These are phyloP conservation scores for Eilema caniola DNA, from an alignment of 2,888 invertebrate genomes.

Conservation along the genomic window DNA sequence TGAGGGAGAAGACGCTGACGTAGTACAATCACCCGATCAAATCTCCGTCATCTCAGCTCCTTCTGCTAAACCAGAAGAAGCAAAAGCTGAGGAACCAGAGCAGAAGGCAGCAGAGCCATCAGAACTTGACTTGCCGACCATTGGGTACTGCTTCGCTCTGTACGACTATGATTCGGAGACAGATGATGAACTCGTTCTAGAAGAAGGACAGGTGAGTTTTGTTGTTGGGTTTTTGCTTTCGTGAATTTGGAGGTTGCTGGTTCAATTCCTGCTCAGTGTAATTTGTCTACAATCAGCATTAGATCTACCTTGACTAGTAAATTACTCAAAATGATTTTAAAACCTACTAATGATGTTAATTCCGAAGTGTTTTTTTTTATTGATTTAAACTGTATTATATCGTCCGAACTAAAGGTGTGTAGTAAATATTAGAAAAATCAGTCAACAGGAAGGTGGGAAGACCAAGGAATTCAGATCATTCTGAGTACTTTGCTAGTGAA, in stretches of 20 bases:
- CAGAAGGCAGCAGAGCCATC: conserved; percentile 7
- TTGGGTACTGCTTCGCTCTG: conserved; percentile 93
- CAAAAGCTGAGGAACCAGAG: conserved; percentile 34
- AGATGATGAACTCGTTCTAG: conserved; percentile 95
- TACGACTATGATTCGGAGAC: conserved; percentile 98
- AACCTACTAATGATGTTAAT: too few relatives aligned
- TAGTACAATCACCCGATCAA: conserved; percentile 90
- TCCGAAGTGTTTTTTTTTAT: too few relatives aligned
- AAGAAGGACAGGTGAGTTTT: conserved; percentile 92
- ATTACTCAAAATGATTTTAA: too few relatives aligned
- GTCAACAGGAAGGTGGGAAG: too few relatives aligned
- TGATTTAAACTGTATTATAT: too few relatives aligned
- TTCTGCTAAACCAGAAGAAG: conserved; percentile 76
- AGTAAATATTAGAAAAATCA: too few relatives aligned
- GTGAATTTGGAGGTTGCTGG: background rate
- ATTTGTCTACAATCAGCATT: too few relatives aligned
- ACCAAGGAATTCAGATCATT: too few relatives aligned
- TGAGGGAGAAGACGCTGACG: conserved; percentile 92
- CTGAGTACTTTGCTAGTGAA: too few relatives aligned
- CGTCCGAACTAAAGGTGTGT: too few relatives aligned
- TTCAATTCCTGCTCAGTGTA: too few relatives aligned
- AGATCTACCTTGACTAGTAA: too few relatives aligned
- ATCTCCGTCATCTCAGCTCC: conserved; percentile 90
- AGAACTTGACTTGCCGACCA: conserved; percentile 58
- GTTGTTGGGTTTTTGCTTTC: background rate